Base-by-base conservation (phyloP, 2,888 invertebrate species). In the Adelognathus sp. region DNA sequence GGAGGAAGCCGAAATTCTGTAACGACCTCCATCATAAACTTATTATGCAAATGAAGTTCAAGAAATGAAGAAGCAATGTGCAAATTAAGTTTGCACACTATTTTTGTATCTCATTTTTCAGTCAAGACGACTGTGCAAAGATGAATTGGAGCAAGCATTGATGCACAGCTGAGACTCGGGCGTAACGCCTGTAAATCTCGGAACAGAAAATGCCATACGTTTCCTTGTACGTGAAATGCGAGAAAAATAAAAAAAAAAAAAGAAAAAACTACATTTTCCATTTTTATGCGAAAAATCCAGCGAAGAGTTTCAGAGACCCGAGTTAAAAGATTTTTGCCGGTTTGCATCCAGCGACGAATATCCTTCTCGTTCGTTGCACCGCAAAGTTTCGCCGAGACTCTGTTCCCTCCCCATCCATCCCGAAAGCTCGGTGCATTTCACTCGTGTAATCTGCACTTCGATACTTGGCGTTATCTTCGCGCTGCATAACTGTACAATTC, bases 361-460 rank as follows among this genome's bases (percentile, higher is more conserved):
- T 46, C 50, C 41, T 44, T 46, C 31, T 27, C 77, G 29, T 36
- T 58, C 41, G 39, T 58, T 70, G 33, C n/a, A n/a, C n/a, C 67
- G 46, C 41, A 61, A 77, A 73, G 54, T 77, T 72, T 63, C 11
- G 63, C n/a, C 41, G 73, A 77, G 54, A 67, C 67, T 72, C n/a
- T 54, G 31, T 39, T 41, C 69, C 16, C 9, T 14, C 21, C 3
- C 14, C 3, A 16, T n/a, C 27, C 5, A 1, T 5, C 14, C 27
- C n/a, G 29, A 33, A 27, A 41, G 33, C 31, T 24, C 39, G 56
- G 21, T 63, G 39, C 14, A 63, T 69, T 58, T 46, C 61, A 31
- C 58, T 52, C 58, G 63, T 41, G 78, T 74, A 78, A 74, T 78
- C 74, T 36, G 61, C 69, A 78, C 67, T 63, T 64, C 63, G 69